Evolutionary conservation across 2,888 invertebrate genomes (phyloP).

Genomic region (Carabus problematicus): DNA sequence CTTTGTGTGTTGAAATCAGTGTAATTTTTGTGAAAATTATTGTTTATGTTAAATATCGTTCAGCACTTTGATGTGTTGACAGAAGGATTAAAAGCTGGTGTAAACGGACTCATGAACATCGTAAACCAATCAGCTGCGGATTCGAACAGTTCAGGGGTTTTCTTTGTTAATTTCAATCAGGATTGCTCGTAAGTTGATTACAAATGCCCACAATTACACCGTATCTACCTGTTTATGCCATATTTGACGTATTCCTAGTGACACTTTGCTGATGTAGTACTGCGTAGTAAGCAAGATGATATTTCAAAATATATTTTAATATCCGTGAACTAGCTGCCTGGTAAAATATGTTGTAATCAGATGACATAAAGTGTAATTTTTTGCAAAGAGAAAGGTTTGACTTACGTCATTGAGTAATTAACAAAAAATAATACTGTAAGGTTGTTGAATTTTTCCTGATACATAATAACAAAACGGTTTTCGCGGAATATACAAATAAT

Average conservation of each 20-base stretch:
- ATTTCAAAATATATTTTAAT: no score
- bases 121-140: conserved; percentile 77
- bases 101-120: conserved; percentile 83
- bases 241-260: no score
- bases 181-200: conserved; percentile 89
- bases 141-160: conserved; percentile 78
- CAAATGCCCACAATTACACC: no score
- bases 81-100: conserved; percentile 49
- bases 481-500: conserved; percentile 29
- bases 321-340: not conserved
- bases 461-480: conserved; percentile 10
- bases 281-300: conserved; percentile 18
- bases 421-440: conserved; percentile 10
- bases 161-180: conserved; percentile 97
- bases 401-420: conserved; percentile 30
- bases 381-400: conserved; percentile 38
- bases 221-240: no score
- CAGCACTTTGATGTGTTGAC: conserved; percentile 48
- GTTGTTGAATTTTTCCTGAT: conserved; percentile 10
- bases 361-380: conserved; percentile 8
- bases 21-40: conserved; percentile 60
- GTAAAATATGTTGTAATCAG: conserved; percentile 34
- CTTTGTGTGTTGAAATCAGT: conserved; percentile 70
- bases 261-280: not conserved
- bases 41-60: conserved; percentile 55